Evolutionary conservation across 2,113 vertebrate genomes (phyloP), one percentile per base, ranked within the genome.

Genomic region (Orycteropus afer): DNA sequence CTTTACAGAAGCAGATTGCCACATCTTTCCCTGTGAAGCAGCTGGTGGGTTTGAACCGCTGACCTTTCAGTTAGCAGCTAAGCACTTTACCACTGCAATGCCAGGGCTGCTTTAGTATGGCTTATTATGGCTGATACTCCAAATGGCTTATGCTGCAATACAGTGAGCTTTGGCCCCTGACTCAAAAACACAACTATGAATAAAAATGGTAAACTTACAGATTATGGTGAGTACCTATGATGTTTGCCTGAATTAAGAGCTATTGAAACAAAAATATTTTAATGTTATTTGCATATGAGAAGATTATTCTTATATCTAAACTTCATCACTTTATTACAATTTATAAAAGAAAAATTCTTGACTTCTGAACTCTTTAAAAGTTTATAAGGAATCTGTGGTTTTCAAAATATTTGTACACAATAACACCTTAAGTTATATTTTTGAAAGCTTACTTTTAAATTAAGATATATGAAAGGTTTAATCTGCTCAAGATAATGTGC

Each of bases 371-470:
- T 13, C 40, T 91, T 32, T 49, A 29, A 23, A 86, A 78, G 45
- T 93, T 73, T 89, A 82, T 86, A 88, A 77, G 34, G 63, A 65
- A 65, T 34, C 14, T 9, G 59, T 71, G 34, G 20, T 7, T 73
- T 93, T 90, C 29, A 90, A 83, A 96, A 84, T 84, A 87, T 82
- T 85, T 82, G 12, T 82, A 84, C 27, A 61, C 49, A 17, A 81
- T 89, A 89, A 92, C 7, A 80, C 27, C 18, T 78, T 83, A 34
- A 91, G 12, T 71, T 74, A 89, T 69, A 20, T 53, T 53, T 63
- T 63, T 79, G 5, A 76, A 96, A 95, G 32, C 87, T 90, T n/a
- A 45, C 42, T 96, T 92, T 94, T 53, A 76, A 82, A 81, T 84
- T 80, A 73, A 85, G 32, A 73, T 7, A 63, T 80, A 61, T 37